A percentile compares a stretch with the other conserved stretches of the same genome.
Evolutionary conservation across 1,140 invertebrate species (phyloP).

Genomic region (Cydia pomonella): DNA sequence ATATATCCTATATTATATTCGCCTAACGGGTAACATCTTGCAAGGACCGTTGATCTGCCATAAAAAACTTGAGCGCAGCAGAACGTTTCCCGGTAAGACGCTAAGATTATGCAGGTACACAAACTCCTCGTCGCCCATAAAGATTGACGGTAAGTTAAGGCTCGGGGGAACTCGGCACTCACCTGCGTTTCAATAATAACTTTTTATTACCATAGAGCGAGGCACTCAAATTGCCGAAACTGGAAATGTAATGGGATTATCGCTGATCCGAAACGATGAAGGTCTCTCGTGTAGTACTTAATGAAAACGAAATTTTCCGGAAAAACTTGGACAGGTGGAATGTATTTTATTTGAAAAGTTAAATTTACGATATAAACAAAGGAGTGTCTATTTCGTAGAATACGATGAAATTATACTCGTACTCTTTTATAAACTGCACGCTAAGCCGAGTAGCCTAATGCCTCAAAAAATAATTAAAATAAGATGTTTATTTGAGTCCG

Average conservation of each 20-base stretch:
- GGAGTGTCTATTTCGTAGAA: too few species aligned
- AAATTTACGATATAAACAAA: constrained; percentile 24
- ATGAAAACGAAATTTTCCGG: constrained; percentile 50
- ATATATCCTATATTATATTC: background rate
- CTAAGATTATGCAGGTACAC: constrained; percentile 29
- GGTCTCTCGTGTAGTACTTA: constrained; percentile 50
- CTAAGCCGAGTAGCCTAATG: too few species aligned
- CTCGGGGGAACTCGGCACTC: constrained; percentile 37
- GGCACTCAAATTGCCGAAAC: constrained; percentile 55
- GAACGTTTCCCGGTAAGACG: constrained; percentile 6
- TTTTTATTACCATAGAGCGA: constrained; percentile 52
- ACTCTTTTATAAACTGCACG: too few species aligned
- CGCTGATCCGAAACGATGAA: constrained; percentile 58
- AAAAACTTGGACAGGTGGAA: constrained; percentile 42
- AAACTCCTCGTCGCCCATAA: constrained; percentile 24
- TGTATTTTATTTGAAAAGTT: constrained; percentile 26
- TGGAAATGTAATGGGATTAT: constrained; percentile 61
- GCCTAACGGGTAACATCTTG: constrained; percentile 9
- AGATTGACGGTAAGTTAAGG: constrained; percentile 21
- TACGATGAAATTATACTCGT: background rate
- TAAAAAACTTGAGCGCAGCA: constrained; percentile 13
- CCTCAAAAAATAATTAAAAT: too few species aligned
- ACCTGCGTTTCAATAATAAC: constrained; percentile 57
- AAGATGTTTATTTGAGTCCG: too few species aligned
- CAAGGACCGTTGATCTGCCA: constrained; percentile 16